These are phyloP conservation scores for Trichonephila inaurata DNA, from an alignment of 1,140 invertebrate species.

Conservation along the genomic window DNA sequence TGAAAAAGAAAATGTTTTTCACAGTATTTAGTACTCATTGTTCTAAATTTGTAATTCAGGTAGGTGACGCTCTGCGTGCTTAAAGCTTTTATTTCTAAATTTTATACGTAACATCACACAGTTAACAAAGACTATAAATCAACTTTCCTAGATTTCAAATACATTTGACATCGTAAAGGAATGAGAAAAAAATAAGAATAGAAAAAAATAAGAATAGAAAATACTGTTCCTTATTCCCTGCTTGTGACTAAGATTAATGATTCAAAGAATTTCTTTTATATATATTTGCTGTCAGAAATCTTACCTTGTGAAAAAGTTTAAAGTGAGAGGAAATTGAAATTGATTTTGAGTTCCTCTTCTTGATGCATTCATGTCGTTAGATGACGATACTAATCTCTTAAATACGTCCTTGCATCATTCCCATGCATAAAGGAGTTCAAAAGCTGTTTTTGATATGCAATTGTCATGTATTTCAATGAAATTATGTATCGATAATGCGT, in stretches of 20 bases:
- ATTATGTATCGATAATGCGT: too few species aligned
- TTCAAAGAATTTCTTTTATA: background rate
- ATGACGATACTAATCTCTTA: background rate
- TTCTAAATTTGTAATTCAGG: background rate
- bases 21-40: slow-evolving; percentile 1
- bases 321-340: background rate
- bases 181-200: background rate
- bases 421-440: background rate
- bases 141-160: background rate
- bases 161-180: background rate
- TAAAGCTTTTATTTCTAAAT: background rate
- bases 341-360: background rate
- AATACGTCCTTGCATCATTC: background rate
- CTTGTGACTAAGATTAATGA: slow-evolving; percentile 21
- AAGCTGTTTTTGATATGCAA: background rate
- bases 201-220: slow-evolving; percentile 6
- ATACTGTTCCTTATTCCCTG: background rate
- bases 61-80: background rate
- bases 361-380: background rate
- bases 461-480: too few species aligned
- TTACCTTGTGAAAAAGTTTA: background rate
- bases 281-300: background rate
- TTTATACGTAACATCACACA: background rate
- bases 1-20: background rate
- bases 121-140: background rate